phyloP scores from a whole-genome alignment of 2,888 invertebrate genomes.

The Hemistola chrysoprasaria region DNA sequence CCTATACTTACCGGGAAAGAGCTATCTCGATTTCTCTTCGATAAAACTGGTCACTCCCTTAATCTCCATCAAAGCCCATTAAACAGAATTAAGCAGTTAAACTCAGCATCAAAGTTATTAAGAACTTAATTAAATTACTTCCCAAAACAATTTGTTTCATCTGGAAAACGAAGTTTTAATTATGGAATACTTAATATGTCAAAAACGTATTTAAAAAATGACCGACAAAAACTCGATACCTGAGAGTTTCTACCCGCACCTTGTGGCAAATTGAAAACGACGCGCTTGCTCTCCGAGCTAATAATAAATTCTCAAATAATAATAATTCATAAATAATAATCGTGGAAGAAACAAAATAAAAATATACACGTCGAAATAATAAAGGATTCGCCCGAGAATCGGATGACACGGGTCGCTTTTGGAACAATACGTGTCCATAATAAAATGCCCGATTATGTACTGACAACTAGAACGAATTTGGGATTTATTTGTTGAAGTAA shows the following conservation, averaged over 20 bases:
- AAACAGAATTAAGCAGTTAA: constrained; percentile 37
- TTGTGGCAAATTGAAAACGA: constrained; percentile 80
- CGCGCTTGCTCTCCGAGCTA: constrained; percentile 72
- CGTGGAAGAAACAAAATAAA: constrained; percentile 76
- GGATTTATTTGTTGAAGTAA: too few species aligned
- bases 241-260: constrained; percentile 54
- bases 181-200: constrained; percentile 61
- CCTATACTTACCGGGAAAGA: too few species aligned
- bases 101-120: constrained; percentile 45
- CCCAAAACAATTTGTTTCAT: constrained; percentile 67
- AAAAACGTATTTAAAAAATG: constrained; percentile 59
- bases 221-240: constrained; percentile 52
- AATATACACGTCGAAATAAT: constrained; percentile 80
- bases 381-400: constrained; percentile 67
- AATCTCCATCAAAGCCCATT: constrained; percentile 23
- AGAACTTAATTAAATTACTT: constrained; percentile 61
- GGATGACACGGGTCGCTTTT: constrained; percentile 58
- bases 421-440: constrained; percentile 2
- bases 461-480: too few species aligned
- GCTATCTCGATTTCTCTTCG: too few species aligned
- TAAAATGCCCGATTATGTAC: not conserved
- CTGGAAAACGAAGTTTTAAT: constrained; percentile 68
- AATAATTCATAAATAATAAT: constrained; percentile 83
- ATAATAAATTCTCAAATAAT: constrained; percentile 81
- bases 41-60: not conserved